Evolutionary conservation across 2,888 invertebrate genomes (phyloP).

Genomic region (Adela reaumurella): DNA sequence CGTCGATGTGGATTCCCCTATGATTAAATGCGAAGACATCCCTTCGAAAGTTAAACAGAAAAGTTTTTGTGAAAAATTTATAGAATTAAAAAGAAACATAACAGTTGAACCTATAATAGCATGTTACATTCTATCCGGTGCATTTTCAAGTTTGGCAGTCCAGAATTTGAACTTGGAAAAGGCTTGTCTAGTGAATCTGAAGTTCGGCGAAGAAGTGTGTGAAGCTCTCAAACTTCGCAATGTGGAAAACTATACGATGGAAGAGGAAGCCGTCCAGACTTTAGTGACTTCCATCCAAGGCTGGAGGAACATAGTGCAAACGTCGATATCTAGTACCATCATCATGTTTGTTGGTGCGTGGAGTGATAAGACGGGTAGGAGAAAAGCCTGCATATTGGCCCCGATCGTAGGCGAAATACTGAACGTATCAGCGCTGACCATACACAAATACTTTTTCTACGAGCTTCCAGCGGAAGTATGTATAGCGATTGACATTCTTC

Average conservation of each 20-base stretch:
- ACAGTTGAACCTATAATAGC: slow-evolving; percentile 68
- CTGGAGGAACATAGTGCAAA: slow-evolving; percentile 57
- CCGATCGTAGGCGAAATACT: slow-evolving; percentile 55
- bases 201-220: slow-evolving; percentile 69
- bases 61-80: slow-evolving; percentile 37
- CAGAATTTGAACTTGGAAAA: slow-evolving; percentile 84
- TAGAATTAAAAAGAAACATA: slow-evolving; percentile 55
- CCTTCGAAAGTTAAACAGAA: background rate
- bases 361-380: slow-evolving; percentile 57
- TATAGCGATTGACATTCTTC: slow-evolving; percentile 52
- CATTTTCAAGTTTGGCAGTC: slow-evolving; percentile 70
- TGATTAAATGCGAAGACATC: slow-evolving; percentile 23
- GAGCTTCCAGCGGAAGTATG: slow-evolving; percentile 56
- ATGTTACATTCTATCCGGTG: slow-evolving; percentile 66
- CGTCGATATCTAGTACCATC: slow-evolving; percentile 52
- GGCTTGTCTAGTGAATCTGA: slow-evolving; percentile 78
- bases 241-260: slow-evolving; percentile 64
- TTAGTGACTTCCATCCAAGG: slow-evolving; percentile 55
- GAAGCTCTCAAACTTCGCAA: slow-evolving; percentile 69
- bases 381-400: slow-evolving; percentile 57
- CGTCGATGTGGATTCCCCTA: slow-evolving; percentile 29
- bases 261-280: slow-evolving; percentile 63
- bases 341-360: slow-evolving; percentile 60
- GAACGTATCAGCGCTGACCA: slow-evolving; percentile 46
- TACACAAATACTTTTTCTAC: slow-evolving; percentile 57